phyloP scores from a whole-genome alignment of 2,888 invertebrate species.

The Leucoptera coffeella region DNA sequence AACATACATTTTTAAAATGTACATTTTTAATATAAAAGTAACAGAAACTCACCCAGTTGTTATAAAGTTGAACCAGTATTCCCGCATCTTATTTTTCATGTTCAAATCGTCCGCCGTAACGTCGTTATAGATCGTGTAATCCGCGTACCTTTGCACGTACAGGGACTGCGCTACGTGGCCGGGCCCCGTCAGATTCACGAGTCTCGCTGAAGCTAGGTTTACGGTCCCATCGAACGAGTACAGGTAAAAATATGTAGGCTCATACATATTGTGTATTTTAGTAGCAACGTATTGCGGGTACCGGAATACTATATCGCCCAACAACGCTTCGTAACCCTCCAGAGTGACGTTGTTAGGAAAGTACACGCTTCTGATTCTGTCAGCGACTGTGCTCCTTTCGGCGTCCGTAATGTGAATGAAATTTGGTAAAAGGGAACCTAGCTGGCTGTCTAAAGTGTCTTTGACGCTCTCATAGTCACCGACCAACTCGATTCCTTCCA shows the following conservation, averaged over 20 bases:
- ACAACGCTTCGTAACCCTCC: too few species aligned
- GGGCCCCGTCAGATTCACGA: not conserved
- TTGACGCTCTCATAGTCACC: too few species aligned
- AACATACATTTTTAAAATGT: too few species aligned
- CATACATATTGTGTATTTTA: slow-evolving; percentile 1
- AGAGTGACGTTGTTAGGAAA: too few species aligned
- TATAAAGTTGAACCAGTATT: slow-evolving; percentile 2
- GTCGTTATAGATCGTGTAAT: slow-evolving; percentile 1
- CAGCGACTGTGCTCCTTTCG: too few species aligned
- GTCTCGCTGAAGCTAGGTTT: slow-evolving; percentile 1
- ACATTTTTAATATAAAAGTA: too few species aligned
- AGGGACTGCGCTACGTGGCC: not conserved
- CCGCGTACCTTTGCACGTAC: not conserved
- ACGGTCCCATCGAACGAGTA: slow-evolving; percentile 1
- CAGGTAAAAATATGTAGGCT: slow-evolving; percentile 1
- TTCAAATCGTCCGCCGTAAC: slow-evolving; percentile 1
- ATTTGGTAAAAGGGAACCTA: too few species aligned
- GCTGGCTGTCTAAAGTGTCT: too few species aligned
- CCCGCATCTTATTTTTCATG: slow-evolving; percentile 1
- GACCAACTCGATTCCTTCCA: too few species aligned
- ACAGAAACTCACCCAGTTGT: slow-evolving; percentile 3
- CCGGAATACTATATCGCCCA: slow-evolving; percentile 1
- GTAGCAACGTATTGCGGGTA: slow-evolving; percentile 1
- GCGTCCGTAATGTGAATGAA: too few species aligned
- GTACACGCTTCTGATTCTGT: too few species aligned